Evolutionary conservation across 2,797 vertebrate species (phyloP), one percentile per base, ranked within the genome.

Genomic region (Tragopan temminckii): DNA sequence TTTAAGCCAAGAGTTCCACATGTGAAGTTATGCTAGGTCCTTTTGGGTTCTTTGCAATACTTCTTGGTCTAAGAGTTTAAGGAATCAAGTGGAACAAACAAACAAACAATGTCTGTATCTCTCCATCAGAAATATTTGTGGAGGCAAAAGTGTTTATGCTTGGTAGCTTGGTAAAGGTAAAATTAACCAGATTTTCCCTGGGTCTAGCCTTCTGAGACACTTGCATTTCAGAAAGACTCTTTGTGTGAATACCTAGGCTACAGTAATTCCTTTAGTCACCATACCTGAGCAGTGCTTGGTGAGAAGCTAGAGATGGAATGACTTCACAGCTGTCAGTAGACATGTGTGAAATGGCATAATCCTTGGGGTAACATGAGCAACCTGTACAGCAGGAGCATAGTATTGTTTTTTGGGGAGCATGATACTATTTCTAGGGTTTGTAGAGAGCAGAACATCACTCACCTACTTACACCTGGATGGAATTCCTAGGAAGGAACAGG

Each of bases 371-470:
- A 42, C 29, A 33, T 62, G 63, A 46, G 45, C 55, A 42, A 71
- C n/a, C 29, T 62, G 45, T 66, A 20, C 23, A 63, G n/a, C 35
- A 77, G 52, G 36, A 87, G 11, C 59, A 46, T 14, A 43, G 25
- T 58, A 55, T 0, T 0, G 4, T 33, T 67, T 74, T 61, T 11
- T 12, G 0, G 0, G 29, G 43, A 83, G 9, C 9, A 2, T 50
- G 29, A 12, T 78, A 61, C 45, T 92, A 8, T 92, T 86, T 88
- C 86, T 68, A n/a, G 42, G 21, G 33, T 91, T 13, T 58, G 9
- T 50, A 66, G 40, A n/a, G 46, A 69, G 42, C 45, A 88, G 69
- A 89, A 35, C 55, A 76, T 85, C 35, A n/a, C n/a, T 81, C 31
- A 55, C 17, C 40, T 91, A n/a, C 74, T 81, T 94, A 42, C n/a